A percentile compares a stretch with the other conserved stretches of the same genome.
Conservation (phyloP, 2,888 invertebrate genomes). For the Thecophora atra region DNA sequence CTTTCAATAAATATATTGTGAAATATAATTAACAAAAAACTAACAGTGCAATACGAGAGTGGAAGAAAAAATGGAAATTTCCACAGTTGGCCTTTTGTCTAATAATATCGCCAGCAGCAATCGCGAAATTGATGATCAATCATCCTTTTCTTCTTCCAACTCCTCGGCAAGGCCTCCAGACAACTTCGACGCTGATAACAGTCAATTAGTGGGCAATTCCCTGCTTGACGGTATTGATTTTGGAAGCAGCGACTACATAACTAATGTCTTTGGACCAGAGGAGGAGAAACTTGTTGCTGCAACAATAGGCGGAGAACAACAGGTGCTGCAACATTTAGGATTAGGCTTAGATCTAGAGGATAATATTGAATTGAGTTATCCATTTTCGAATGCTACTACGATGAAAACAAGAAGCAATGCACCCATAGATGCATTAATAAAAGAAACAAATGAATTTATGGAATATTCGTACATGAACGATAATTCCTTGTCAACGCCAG, state of each 20-base stretch:
- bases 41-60: neutral
- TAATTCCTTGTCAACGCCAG: constrained; percentile 41
- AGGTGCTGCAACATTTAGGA: constrained; percentile 61
- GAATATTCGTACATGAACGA: constrained; percentile 40
- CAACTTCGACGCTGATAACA: constrained; percentile 11
- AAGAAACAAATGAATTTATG: constrained; percentile 35
- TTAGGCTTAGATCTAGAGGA: constrained; percentile 56
- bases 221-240: constrained; percentile 13
- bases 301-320: constrained; percentile 53
- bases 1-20: constrained; percentile 6
- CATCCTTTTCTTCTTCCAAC: constrained; percentile 23
- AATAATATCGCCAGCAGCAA: constrained; percentile 23
- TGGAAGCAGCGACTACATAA: constrained; percentile 1
- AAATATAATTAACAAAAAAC: constrained; percentile 6
- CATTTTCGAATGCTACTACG: constrained; percentile 42
- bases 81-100: constrained; percentile 4
- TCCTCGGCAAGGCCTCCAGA: constrained; percentile 8
- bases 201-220: neutral
- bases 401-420: constrained; percentile 36
- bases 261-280: constrained; percentile 18
- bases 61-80: constrained; percentile 21
- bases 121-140: constrained; percentile 24
- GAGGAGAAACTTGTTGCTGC: constrained; percentile 43
- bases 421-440: constrained; percentile 25
- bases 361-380: constrained; percentile 49